These are phyloP conservation scores for Sakesphorus luctuosus DNA, from an alignment of 2,113 vertebrate genomes.

Conservation along the genomic window DNA sequence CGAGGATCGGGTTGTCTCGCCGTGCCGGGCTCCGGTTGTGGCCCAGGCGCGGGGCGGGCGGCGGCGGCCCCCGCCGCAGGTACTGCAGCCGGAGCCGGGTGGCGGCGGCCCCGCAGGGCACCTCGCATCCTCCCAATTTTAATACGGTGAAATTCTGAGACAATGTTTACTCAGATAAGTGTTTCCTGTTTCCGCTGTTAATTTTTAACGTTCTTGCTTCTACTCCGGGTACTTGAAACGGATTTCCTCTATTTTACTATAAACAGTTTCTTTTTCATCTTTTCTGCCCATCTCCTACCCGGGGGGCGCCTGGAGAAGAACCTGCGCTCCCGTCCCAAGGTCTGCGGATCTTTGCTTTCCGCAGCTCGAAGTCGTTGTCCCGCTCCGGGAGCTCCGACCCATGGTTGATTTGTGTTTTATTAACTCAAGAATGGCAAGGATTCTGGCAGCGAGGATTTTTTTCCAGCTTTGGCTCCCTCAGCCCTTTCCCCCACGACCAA, in stretches of 20 bases:
- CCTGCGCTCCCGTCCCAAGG: not conserved
- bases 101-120: not conserved
- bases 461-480: not conserved
- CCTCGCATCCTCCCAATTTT: slow-evolving; percentile 6
- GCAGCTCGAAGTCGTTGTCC: not conserved
- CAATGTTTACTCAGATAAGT: slow-evolving; percentile 75
- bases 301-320: not conserved
- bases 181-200: slow-evolving; percentile 84
- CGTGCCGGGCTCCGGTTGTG: not conserved
- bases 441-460: not conserved
- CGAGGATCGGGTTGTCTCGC: not conserved
- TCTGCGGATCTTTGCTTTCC: not conserved
- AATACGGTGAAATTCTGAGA: slow-evolving; percentile 64
- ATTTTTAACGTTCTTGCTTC: slow-evolving; percentile 74
- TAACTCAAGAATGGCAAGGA: not conserved
- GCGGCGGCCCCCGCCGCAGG: not conserved
- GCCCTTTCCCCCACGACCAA: not conserved
- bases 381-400: not conserved
- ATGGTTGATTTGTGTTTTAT: not conserved
- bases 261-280: slow-evolving; percentile 74
- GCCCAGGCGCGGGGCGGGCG: not conserved
- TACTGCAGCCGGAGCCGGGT: not conserved
- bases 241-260: slow-evolving; percentile 81
- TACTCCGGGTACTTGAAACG: slow-evolving; percentile 77
- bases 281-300: slow-evolving; percentile 36